Conservation (phyloP, 2,113 vertebrate genomes). For the Prunella fulvescens region DNA sequence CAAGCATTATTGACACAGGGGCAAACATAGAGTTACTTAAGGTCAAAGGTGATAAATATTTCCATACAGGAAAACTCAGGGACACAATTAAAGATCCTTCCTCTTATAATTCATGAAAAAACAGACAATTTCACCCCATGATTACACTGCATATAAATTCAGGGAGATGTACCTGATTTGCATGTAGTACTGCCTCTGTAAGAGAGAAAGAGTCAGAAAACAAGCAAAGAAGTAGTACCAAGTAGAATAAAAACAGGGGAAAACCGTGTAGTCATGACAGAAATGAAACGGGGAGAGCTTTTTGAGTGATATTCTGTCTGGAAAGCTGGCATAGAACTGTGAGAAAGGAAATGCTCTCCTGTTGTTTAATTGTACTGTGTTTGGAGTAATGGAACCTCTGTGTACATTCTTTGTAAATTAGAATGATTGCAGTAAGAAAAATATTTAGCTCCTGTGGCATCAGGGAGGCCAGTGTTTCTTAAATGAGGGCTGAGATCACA, state of each 20-base stretch:
- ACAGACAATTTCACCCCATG: not conserved
- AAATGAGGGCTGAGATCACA: not conserved
- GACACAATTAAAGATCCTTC: not conserved
- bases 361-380: constrained; percentile 53
- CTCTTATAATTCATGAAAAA: not conserved
- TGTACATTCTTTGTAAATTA: constrained; percentile 60
- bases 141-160: not conserved
- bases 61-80: not conserved
- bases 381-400: constrained; percentile 49
- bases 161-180: not conserved
- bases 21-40: not conserved
- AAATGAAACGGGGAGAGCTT: not conserved
- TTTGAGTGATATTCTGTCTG: constrained; percentile 20
- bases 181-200: not conserved
- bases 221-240: not conserved
- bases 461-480: not conserved
- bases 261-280: not conserved
- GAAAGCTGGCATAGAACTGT: constrained; percentile 44
- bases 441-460: constrained; percentile 53
- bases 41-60: not conserved
- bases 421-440: constrained; percentile 45
- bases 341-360: constrained; percentile 54
- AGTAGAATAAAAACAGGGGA: not conserved
- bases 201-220: not conserved
- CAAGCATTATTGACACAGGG: not conserved